A percentile compares a stretch with the other conserved stretches of the same genome.
phyloP scores from a whole-genome alignment of 2,888 invertebrate species.

The Diabrotica balteata region DNA sequence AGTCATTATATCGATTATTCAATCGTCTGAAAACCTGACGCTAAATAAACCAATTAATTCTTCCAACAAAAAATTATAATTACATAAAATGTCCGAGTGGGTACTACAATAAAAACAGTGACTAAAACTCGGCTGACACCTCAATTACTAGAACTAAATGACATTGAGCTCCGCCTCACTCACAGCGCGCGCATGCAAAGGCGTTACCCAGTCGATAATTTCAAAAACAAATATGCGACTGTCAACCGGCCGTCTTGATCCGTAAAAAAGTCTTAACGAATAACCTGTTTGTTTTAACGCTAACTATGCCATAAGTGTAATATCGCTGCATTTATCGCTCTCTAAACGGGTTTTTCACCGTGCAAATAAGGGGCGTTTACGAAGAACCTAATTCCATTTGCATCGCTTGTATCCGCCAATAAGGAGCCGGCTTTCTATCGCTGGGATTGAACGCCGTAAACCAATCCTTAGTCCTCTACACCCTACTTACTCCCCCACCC shows the following conservation, averaged over 20 bases:
- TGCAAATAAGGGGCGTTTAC: slow-evolving; percentile 51
- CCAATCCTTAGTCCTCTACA: slow-evolving; percentile 44
- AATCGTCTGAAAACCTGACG: slow-evolving; percentile 30
- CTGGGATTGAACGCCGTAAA: slow-evolving; percentile 34
- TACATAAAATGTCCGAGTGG: slow-evolving; percentile 35
- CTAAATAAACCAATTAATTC: slow-evolving; percentile 34
- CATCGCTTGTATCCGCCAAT: slow-evolving; percentile 50
- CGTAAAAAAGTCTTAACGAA: slow-evolving; percentile 44
- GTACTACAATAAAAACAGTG: slow-evolving; percentile 46
- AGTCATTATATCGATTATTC: slow-evolving; percentile 28
- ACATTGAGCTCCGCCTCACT: slow-evolving; percentile 44
- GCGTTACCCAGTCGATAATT: slow-evolving; percentile 43
- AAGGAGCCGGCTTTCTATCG: slow-evolving; percentile 36
- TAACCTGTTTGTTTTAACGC: slow-evolving; percentile 55
- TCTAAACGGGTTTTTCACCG: slow-evolving; percentile 52
- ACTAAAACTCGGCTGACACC: slow-evolving; percentile 48
- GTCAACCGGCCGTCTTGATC: slow-evolving; percentile 52
- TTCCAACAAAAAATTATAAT: slow-evolving; percentile 34
- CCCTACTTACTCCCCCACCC: slow-evolving; percentile 41
- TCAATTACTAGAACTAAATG: slow-evolving; percentile 51
- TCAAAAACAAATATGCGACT: slow-evolving; percentile 46
- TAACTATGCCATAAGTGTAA: slow-evolving; percentile 55
- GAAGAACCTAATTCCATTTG: slow-evolving; percentile 53
- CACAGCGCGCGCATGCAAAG: slow-evolving; percentile 50
- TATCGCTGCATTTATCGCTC: slow-evolving; percentile 52